phyloP scores from a whole-genome alignment of 2,113 vertebrate genomes.

The Scomber japonicus region DNA sequence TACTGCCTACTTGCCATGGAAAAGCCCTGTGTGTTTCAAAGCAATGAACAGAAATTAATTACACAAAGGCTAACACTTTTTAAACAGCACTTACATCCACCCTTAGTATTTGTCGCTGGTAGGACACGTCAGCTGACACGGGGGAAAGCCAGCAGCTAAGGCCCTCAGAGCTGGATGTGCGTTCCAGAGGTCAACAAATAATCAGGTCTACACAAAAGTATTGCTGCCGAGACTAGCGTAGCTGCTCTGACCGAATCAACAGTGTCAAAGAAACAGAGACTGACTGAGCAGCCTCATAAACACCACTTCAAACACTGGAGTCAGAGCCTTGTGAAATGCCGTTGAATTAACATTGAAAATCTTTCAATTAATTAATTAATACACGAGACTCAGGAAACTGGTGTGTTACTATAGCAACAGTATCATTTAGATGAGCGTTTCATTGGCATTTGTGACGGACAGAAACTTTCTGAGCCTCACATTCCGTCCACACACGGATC shows the following conservation, averaged over 20 bases:
- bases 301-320: conserved; percentile 11
- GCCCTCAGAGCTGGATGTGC: conserved; percentile 7
- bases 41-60: conserved; percentile 56
- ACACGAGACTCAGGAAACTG: conserved; percentile 13
- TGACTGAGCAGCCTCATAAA: conserved; percentile 10
- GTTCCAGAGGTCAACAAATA: conserved; percentile 30
- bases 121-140: conserved; percentile 23
- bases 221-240: conserved; percentile 21
- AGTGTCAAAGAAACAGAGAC: conserved; percentile 19
- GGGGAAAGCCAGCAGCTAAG: conserved; percentile 30
- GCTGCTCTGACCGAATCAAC: conserved; percentile 3
- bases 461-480: conserved; percentile 40
- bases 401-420: conserved; percentile 62
- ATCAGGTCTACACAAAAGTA: conserved; percentile 31
- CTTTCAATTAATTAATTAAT: not conserved
- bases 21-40: conserved; percentile 48
- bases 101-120: conserved; percentile 51
- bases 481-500: not conserved
- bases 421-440: conserved; percentile 11
- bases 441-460: conserved; percentile 16
- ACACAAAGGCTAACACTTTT: conserved; percentile 63
- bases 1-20: conserved; percentile 33
- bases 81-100: conserved; percentile 57
- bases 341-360: not conserved
- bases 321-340: conserved; percentile 15